These are phyloP conservation scores for Drosophila quadrilineata DNA, from an alignment of 1,140 invertebrate genomes.

Conservation along the genomic window DNA sequence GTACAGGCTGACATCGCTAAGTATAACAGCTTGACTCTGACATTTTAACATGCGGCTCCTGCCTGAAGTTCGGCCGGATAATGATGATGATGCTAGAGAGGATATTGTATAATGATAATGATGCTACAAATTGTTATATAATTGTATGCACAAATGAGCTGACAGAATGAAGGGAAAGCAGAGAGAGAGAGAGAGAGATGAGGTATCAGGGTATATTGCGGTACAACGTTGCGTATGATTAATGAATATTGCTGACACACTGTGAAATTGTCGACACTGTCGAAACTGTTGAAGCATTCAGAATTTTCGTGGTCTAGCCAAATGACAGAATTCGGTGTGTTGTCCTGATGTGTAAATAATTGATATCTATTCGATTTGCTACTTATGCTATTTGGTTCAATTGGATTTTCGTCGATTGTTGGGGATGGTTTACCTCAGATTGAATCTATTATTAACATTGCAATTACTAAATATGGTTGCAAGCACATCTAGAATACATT, in stretches of 20 bases:
- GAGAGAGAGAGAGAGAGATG: background rate
- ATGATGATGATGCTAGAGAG: conserved; percentile 25
- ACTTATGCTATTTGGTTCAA: no score
- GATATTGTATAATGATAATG: conserved; percentile 46
- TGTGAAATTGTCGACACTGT: no score
- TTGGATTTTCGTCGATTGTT: no score
- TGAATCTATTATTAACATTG: no score
- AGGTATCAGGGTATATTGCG: background rate
- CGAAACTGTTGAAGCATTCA: conserved; percentile 29
- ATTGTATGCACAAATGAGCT: conserved; percentile 57
- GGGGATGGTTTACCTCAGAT: no score
- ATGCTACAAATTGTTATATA: conserved; percentile 66
- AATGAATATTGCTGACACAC: conserved; percentile 59
- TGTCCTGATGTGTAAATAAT: conserved; percentile 21
- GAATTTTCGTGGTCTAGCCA: conserved; percentile 38
- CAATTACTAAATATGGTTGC: no score
- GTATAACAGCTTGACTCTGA: conserved; percentile 59
- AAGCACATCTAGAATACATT: no score
- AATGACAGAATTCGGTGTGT: background rate
- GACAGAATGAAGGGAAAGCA: conserved; percentile 5
- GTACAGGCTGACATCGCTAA: conserved; percentile 37
- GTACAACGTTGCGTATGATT: conserved; percentile 61
- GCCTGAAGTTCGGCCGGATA: conserved; percentile 1
- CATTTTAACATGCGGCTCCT: conserved; percentile 55
- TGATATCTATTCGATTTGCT: background rate